Evolutionary conservation across 2,888 invertebrate species (phyloP), one percentile per base, ranked within the genome.

Genomic region (Acanthococcus lagerstroemiae): DNA sequence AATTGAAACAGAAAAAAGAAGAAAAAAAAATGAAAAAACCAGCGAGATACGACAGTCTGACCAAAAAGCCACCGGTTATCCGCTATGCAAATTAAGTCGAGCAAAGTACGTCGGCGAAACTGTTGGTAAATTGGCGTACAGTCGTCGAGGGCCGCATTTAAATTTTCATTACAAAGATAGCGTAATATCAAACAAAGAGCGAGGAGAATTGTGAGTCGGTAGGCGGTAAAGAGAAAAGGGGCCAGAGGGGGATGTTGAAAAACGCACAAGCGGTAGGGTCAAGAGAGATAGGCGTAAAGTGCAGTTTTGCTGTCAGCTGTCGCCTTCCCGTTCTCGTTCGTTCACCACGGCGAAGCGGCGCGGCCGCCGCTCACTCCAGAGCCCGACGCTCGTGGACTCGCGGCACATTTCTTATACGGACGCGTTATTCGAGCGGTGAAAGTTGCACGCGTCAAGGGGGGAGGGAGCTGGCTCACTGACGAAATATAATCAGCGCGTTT

Each of bases 181-280:
- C 55, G 55, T 55, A n/a, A n/a, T n/a, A 55, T 55, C 55, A 55
- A 55, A 55, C 55, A 55, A 55, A 27, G 55, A 19, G 27, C 30
- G 55, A 30, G 55, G 55, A 55, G 55, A 21, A 30, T 55, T 30
- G 55, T 30, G 55, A 55, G n/a, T n/a, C n/a, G n/a, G n/a, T n/a
- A n/a, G n/a, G n/a, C n/a, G n/a, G n/a, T n/a, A n/a, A n/a, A n/a
- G n/a, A n/a, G n/a, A n/a, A n/a, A n/a, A n/a, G n/a, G n/a, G n/a
- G n/a, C n/a, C n/a, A n/a, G n/a, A 55, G 55, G 55, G 55, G 55
- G 30, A 55, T 30, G 27, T 6, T 26, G 22, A 15, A 61, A 52
- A 79, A 83, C 83, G 82, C 83, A 83, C 82, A 82, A 82, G 82
- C 82, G 83, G 79, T 81, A 80, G 80, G 82, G 79, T 78, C 82